phyloP scores from a whole-genome alignment of 2,797 vertebrate genomes.

The Hirundo rustica region DNA sequence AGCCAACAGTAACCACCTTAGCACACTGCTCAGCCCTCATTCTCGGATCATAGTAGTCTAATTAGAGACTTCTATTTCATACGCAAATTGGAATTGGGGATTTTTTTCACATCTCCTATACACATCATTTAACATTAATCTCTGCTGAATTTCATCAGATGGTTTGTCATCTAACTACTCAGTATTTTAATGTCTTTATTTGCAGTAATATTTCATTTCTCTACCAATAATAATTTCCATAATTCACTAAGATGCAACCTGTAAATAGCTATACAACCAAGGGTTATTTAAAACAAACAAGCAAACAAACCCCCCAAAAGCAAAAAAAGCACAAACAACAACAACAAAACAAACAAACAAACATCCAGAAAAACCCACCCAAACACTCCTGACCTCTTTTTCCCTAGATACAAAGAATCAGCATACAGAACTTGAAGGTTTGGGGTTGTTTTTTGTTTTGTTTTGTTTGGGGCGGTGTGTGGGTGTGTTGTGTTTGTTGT shows the following conservation, averaged over 20 bases:
- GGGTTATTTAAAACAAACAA: not conserved
- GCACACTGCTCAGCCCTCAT: not conserved
- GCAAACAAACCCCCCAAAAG: no score
- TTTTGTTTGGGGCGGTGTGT: no score
- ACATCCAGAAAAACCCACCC: rapidly evolving
- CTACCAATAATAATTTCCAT: not conserved
- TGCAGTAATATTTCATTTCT: not conserved
- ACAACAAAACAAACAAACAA: no score
- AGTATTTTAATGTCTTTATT: not conserved
- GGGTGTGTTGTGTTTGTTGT: no score
- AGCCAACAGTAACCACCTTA: not conserved
- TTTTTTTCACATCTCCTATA: not conserved
- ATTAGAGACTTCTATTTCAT: not conserved
- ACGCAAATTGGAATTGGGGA: not conserved
- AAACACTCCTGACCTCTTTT: not conserved
- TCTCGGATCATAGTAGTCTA: not conserved
- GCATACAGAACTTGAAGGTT: not conserved
- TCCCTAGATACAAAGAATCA: not conserved
- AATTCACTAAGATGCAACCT: not conserved
- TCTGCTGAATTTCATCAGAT: not conserved
- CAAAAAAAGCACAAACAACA: no score
- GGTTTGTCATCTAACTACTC: not conserved
- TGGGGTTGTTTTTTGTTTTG: not conserved
- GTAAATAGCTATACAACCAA: not conserved
- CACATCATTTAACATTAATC: not conserved